These are phyloP conservation scores for Brachylomia viminalis DNA, from an alignment of 2,888 invertebrate genomes.

Conservation along the genomic window DNA sequence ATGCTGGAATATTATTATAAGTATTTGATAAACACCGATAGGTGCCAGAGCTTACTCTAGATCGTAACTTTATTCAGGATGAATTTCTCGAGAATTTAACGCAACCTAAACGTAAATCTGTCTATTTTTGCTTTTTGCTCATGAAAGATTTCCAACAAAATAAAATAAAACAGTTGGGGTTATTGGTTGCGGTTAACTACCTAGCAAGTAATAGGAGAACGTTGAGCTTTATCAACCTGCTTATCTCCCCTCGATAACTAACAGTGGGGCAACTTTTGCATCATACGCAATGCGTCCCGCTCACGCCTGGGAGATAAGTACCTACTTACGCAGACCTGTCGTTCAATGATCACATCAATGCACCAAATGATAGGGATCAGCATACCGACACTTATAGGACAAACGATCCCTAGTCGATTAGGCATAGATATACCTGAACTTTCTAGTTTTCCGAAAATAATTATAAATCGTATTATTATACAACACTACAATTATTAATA, in stretches of 20 bases:
- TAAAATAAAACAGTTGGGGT: background rate
- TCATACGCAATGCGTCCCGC: background rate
- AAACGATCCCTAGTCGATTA: background rate
- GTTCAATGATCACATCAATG: background rate
- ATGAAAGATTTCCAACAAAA: background rate
- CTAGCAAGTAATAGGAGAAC: slow-evolving; percentile 15
- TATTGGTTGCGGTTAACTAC: slow-evolving; percentile 6
- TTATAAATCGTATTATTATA: background rate
- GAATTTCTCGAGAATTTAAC: background rate
- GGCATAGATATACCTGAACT: background rate
- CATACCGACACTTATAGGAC: slow-evolving; percentile 5
- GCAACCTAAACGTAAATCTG: slow-evolving; percentile 1
- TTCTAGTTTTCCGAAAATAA: slow-evolving; percentile 8
- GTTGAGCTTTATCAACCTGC: slow-evolving; percentile 29
- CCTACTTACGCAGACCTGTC: background rate
- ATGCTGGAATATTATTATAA: slow-evolving; percentile 3
- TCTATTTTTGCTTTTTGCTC: background rate
- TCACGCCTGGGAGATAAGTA: background rate
- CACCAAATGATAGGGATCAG: background rate
- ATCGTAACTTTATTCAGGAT: background rate
- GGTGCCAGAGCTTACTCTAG: background rate
- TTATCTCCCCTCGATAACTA: slow-evolving; percentile 41
- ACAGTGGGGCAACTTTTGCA: slow-evolving; percentile 24
- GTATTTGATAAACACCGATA: background rate
- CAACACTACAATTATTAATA: background rate